Evolutionary conservation across 1,140 invertebrate genomes (phyloP), one percentile per base, ranked within the genome.

Genomic region (Bombus polaris): DNA sequence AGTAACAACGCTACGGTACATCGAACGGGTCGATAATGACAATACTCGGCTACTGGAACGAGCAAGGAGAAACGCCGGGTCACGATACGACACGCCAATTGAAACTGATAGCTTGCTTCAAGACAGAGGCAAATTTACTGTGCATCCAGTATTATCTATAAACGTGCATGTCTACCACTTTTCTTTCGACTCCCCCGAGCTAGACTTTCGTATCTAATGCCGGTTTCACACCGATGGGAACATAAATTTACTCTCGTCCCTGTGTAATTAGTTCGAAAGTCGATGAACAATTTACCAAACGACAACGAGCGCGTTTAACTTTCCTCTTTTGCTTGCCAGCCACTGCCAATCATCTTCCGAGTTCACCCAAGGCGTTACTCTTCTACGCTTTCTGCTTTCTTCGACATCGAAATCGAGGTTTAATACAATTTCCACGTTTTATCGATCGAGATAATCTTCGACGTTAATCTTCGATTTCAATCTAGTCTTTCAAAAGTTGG

Each of bases 41-140:
- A 70, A 77, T 77, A 77, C 39, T 44, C 28, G 59, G 73, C 81
- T 83, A 83, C 62, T 57, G 81, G 57, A 76, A 68, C 71, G 81
- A 83, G 47, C 35, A 4, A 62, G 70, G 59, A 47, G 73, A 76
- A 75, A 66, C 66, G 72, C 15, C 22, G 59, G 72, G 25, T 83
- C 72, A 53, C 32, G 72, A 66, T 76, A 68, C 59, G 39, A 62
- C 53, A 72, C n/a, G 68, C 59, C 81, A 53, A 82, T 82, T 82
- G 81, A 83, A 83, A 76, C 72, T 68, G 72, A 76, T 83, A 76
- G 81, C 75, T 76, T 37, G 44, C 28, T 59, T 53, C 32, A 9
- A 53, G 47, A 71, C 59, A 42, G 73, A 35, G 44, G 81, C 71
- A 82, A 75, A 82, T 82, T 75, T 75, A 82, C 81, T 32, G 42